Evolutionary conservation across 2,113 vertebrate species (phyloP).

Genomic region (Alces alces): DNA sequence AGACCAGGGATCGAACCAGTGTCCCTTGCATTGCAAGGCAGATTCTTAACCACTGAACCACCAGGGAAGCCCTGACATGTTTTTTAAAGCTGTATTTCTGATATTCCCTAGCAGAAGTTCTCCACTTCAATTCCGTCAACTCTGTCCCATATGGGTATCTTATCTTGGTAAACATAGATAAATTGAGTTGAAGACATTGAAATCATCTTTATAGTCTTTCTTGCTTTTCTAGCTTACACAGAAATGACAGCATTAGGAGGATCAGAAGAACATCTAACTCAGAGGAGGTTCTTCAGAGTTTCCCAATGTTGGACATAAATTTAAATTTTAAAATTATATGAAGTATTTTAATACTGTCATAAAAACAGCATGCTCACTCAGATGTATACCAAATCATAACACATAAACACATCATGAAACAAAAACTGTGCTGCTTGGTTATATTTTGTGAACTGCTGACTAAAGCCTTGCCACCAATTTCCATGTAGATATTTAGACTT

Average conservation of each 20-base stretch:
- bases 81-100: not conserved
- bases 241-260: not conserved
- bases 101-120: not conserved
- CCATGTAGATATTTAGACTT: not conserved
- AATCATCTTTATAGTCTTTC: not conserved
- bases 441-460: not conserved
- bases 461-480: not conserved
- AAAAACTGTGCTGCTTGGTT: not conserved
- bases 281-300: not conserved
- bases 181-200: not conserved
- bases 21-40: not conserved
- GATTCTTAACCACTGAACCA: not conserved
- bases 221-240: slow-evolving; percentile 5
- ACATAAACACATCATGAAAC: not conserved
- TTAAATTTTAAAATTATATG: slow-evolving; percentile 14
- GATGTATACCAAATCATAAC: not conserved
- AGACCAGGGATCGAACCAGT: not conserved
- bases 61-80: not conserved
- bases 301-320: not conserved
- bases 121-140: not conserved
- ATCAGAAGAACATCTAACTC: not conserved
- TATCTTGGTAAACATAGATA: not conserved
- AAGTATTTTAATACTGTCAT: slow-evolving; percentile 7
- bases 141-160: not conserved
- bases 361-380: not conserved